Base-by-base conservation (phyloP, 2,888 invertebrate species). In the Eristalinus aeneus region DNA sequence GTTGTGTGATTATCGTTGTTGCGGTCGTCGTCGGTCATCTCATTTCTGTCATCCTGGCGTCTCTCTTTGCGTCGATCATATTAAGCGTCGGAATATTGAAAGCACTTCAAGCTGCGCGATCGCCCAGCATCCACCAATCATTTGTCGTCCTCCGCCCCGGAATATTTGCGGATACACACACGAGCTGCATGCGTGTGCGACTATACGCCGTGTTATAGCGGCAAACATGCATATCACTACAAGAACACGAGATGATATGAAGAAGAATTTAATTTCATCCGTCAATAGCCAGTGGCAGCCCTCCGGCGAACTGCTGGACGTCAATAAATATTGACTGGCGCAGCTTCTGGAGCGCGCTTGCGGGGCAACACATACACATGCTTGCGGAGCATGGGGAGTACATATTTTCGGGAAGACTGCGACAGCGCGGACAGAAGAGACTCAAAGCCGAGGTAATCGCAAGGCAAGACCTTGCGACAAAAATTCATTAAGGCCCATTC, bases 231-330 rank as follows among this genome's bases (percentile, higher is more conserved):
- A 86, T 81, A 81, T 72, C 76, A 76, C 73, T 73, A 68, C 58
- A 36, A 68, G 65, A 64, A 36, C 46, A 23, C 31, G 36, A 46
- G 27, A 27, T 27, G 27, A 84, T 16, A 75, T 84, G 54, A 84
- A 68, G 76, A 82, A 78, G 82, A 86, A 86, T 86, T 86, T 86
- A 86, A 86, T 86, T 86, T 86, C 82, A 82, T 86, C 86, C 86
- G 86, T 86, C 86, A 86, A 86, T 86, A 86, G 86, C 86, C 82
- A 74, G 86, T 86, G 78, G 86, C 86, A 77, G 82, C 71, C 86
- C 86, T 86, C 74, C 65, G 78, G 85, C 85, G 22, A 67, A 54
- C 65, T 34, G 54, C 69, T 77, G 74, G 67, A 86, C 86, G 82
- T 86, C 86, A 86, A 86, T 86, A 86, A 86, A 86, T 86, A 82